Evolutionary conservation across 1,140 invertebrate species (phyloP), one percentile per base, ranked within the genome.

Genomic region (Belonocnema kinseyi): DNA sequence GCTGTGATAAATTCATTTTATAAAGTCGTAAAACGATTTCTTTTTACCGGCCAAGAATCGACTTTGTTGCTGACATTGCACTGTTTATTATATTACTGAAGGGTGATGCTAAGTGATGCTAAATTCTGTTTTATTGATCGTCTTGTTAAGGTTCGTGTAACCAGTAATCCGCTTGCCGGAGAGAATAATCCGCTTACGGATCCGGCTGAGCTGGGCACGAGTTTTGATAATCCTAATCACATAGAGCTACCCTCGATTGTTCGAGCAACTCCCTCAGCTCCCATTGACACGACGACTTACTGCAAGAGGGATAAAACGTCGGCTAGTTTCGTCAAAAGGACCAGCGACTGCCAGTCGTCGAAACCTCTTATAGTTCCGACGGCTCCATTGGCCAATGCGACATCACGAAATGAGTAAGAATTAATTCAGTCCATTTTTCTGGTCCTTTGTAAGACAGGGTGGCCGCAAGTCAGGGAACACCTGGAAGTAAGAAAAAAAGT

Each of bases 171-270:
- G 7, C 90, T 96, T 54, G 94, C 94, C 86, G 92, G 92, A 75
- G 93, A 95, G 79, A 92, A 93, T 1, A 93, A 95, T 74, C 74
- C 78, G 74, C 61, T 66, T 66, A 73, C 80, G 21, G 93, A 94
- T 81, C 93, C 92, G 51, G 90, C 90, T 78, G 92, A 92, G 82
- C 80, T 93, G 87, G 91, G 92, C 87, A 94, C 93, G 58, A 94
- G 94, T 79, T 96, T 96, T 88, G 95, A 95, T 86, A 95, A 95
- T 91, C 94, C 94, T 6, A 94, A 94, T 89, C 94, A 95, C 82
- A 95, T 95, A 77, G 94, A 95, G 84, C 89, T 94, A 77, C 93
- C 94, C 7, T 94, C 90, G 52, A 83, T 86, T 17, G 85, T 84
- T 10, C 87, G 82, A 61, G 87, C 80, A 88, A 91, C 76, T 76